Base-by-base conservation (phyloP, 2,113 vertebrate genomes). In the Oryzias woworae region DNA sequence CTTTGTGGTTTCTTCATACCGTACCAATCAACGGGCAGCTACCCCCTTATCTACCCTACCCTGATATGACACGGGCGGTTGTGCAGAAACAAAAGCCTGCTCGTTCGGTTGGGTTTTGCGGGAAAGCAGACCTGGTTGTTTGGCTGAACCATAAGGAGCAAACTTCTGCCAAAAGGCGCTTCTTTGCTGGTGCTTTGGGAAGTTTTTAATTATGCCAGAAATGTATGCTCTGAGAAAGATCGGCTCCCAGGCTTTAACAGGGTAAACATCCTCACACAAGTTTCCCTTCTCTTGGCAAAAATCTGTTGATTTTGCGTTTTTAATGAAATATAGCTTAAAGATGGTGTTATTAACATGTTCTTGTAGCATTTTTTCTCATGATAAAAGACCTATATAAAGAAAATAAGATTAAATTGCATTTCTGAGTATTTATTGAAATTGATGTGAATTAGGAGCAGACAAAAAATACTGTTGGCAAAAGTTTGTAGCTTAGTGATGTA, bases 21-120 rank as follows among this genome's bases (percentile, higher is more conserved):
- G 67, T 49, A 49, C 67, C 72, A 55, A 77, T 87, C 51, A 72
- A 68, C 36, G 69, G 43, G 48, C 48, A 31, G 53, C 53, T 54
- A 28, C 26, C 36, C n/a, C 56, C 71, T 81, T 84, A 78, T 81
- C 82, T 74, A 65, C 74, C 63, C 45, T 36, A 36, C 43, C 24
- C 71, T 55, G 59, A 81, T 87, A 84, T 64, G 73, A 75, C 83
- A 84, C 71, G 64, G 75, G 61, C 63, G 18, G 53, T 62, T 75
- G 65, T 75, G 77, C 22, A 58, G 44, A 18, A 47, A 31, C 46
- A 44, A 53, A 74, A 72, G 58, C 7, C 55, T 68, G 51, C 62
- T 59, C 59, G 50, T 84, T 87, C 88, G 87, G 89, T 88, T 86
- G 90, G 81, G 85, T 82, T 69, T 75, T 81, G 82, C 17, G 71